phyloP scores from a whole-genome alignment of 2,113 vertebrate species.

The Rhineura floridana region DNA sequence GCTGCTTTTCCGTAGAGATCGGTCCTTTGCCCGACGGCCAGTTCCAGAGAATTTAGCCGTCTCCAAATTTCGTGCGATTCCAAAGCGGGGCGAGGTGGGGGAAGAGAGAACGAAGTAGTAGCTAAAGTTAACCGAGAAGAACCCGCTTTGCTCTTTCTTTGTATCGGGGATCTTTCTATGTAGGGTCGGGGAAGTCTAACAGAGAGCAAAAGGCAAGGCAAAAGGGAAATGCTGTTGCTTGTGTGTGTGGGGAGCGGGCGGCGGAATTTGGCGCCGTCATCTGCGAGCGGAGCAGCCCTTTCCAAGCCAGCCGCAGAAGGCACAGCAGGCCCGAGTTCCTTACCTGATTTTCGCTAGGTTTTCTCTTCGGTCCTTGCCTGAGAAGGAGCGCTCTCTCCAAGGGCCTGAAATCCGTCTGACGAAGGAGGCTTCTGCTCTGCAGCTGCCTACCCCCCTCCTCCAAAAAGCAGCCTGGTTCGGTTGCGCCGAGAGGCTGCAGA shows the following conservation, averaged over 20 bases:
- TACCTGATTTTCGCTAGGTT: not conserved
- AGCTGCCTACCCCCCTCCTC: no score
- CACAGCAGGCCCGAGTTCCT: not conserved
- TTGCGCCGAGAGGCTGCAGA: not conserved
- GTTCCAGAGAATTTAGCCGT: no score
- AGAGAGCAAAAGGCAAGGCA: not conserved
- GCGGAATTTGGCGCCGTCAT: not conserved
- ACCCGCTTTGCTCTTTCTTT: no score
- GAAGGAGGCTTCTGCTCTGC: not conserved
- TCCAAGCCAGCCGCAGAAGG: not conserved
- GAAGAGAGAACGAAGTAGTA: no score
- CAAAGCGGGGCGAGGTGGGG: no score
- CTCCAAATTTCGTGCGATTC: not conserved
- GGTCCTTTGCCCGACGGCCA: not conserved
- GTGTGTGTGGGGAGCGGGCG: not conserved
- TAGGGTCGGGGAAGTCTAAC: not conserved
- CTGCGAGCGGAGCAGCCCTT: not conserved
- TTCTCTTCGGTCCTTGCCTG: not conserved
- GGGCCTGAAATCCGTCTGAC: not conserved
- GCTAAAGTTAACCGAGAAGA: not conserved
- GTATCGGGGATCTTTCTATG: not conserved
- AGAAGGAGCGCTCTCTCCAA: not conserved
- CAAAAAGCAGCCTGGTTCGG: not conserved
- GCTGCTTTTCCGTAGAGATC: no score
- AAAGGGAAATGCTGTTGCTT: rapidly evolving